Base-by-base conservation (phyloP, 2,797 vertebrate genomes). In the Bradypodion ventrale region DNA sequence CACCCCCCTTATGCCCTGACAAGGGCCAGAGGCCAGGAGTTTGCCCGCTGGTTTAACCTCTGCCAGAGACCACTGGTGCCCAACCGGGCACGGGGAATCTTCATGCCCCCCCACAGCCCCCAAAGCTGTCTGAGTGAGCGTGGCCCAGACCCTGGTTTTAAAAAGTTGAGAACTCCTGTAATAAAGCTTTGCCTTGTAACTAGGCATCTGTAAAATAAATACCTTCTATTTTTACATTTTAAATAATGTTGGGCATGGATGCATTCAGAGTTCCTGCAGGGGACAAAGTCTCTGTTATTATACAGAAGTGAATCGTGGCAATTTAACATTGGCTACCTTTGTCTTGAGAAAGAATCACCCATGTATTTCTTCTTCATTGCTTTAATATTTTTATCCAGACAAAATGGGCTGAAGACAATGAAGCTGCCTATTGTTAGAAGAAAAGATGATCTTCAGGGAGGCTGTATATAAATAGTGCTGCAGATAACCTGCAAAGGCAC, bases 341-440 rank as follows among this genome's bases (percentile, higher is more conserved):
- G 29, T 74, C 82, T 40, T 91, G 80, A 79, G 13, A 80, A 37
- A 23, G 84, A 40, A 73, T 77, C 66, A 75, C 0, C 0, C 78
- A 66, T 35, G 40, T 42, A 21, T 75, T 80, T 86, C 0, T 6
- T 25, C 87, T 62, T 40, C 40, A 65, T 68, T 52, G 76, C 59
- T 85, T 72, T 25, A 87, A 78, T 37, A 46, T 59, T 68, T 52
- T 29, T 25, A 75, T 76, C 35, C 8, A 15, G 42, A 60, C 52
- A 78, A n/a, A 65, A 23, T 78, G 59, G n/a, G 29, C 21, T 46
- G 62, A 70, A 83, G 37, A 59, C 63, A 59, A 19, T 52, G 25
- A 60, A 77, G 44, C 75, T 46, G 65, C 56, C 88, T 73, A 85
- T 29, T 76, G 85, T 90, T 80, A 87, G 80, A 87, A 66, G 7